Base-by-base conservation (phyloP, 2,888 invertebrate species). In the Volucella inanis region DNA sequence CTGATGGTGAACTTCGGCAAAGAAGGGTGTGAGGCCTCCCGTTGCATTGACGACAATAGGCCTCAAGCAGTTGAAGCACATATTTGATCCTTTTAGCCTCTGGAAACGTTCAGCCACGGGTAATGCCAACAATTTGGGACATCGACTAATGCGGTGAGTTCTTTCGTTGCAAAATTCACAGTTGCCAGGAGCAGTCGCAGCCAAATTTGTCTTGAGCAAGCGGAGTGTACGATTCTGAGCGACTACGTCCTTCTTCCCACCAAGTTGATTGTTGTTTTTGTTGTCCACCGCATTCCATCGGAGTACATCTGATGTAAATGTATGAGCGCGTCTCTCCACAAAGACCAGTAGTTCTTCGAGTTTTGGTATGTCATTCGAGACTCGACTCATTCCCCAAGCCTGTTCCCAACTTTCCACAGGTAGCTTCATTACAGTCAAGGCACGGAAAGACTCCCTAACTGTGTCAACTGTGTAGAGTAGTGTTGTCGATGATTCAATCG, bases 381-480 rank as follows among this genome's bases (percentile, higher is more conserved):
- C 49, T 55, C 68, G 74, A 62, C n/a, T 68, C 55, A 0, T 78
- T 78, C 9, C 8, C 18, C 2, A 22, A 3, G 1, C 18, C 22
- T 22, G 22, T 3, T 22, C 18, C 18, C 18, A 22, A 22, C 18
- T 2, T 22, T 22, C 18, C 18, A 72, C 61, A 11, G 82, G 82
- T 1, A 82, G 71, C 0, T 67, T 49, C 55, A 86, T 86, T 1
- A 82, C 82, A 3, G 45, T 14, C 3, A 78, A 57, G 4, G 87
- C 79, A 12, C 74, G 81, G 10, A 84, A 22, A 10, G 75, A 79
- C 39, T 84, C 78, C 43, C 62, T 31, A 8, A 84, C 79, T 1
- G 62, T 52, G 22, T 84, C 82, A 15, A 77, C 72, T 3, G 78
- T 12, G 12, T 41, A 50, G 11, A 77, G 77, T 3, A 71, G 39